Conservation (phyloP, 2,888 invertebrate species). For the Incurvaria masculella region DNA sequence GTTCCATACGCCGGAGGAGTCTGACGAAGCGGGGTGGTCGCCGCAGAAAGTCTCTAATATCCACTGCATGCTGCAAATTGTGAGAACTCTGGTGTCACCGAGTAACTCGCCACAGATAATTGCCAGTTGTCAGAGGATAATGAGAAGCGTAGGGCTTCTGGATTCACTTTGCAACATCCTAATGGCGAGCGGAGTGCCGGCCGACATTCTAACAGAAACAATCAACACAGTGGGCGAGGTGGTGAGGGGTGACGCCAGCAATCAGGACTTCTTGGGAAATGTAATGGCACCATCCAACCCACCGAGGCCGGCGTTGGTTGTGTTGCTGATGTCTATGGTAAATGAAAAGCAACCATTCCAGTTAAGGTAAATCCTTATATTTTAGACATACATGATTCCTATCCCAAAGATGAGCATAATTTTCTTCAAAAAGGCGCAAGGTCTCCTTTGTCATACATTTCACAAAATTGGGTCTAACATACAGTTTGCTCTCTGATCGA, state of each 20-base stretch:
- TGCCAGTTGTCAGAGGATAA: constrained; percentile 80
- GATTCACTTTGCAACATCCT: constrained; percentile 83
- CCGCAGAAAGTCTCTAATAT: constrained; percentile 94
- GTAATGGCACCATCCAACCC: constrained; percentile 93
- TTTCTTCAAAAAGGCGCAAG: too few species aligned
- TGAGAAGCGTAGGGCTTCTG: constrained; percentile 81
- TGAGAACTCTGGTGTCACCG: constrained; percentile 90
- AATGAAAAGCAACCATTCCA: constrained; percentile 95
- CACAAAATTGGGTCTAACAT: too few species aligned
- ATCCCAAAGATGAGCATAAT: too few species aligned
- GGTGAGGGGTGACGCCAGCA: constrained; percentile 83
- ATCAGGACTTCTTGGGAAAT: constrained; percentile 88
- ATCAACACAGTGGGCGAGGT: constrained; percentile 95
- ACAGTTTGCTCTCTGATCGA: too few species aligned
- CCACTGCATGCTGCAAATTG: constrained; percentile 86
- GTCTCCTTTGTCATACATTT: too few species aligned
- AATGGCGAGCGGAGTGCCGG: constrained; percentile 96
- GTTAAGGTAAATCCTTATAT: constrained; percentile 32
- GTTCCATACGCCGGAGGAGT: constrained; percentile 73
- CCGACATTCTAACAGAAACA: constrained; percentile 93
- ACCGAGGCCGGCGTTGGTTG: constrained; percentile 90
- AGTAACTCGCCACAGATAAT: constrained; percentile 85
- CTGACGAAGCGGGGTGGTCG: constrained; percentile 79
- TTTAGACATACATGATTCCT: too few species aligned
- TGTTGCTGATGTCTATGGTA: constrained; percentile 96